Evolutionary conservation across 2,113 vertebrate genomes (phyloP).

Genomic region (Oxyruncus cristatus): DNA sequence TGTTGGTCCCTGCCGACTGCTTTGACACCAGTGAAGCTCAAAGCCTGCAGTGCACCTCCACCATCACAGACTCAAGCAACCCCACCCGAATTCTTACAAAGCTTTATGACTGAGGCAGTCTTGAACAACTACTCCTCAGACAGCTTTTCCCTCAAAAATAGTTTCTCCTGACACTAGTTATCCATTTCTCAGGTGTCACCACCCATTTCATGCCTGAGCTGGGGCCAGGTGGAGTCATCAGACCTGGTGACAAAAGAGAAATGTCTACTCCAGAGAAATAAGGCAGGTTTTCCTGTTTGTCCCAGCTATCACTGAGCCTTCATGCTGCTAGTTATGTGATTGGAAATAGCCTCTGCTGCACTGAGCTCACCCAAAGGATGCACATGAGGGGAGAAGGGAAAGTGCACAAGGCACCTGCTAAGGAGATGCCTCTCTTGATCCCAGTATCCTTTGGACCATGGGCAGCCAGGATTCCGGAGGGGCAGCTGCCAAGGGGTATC

Average conservation of each 20-base stretch:
- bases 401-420: not conserved
- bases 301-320: not conserved
- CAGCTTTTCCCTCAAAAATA: not conserved
- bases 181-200: not conserved
- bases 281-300: not conserved
- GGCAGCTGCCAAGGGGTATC: rapidly evolving
- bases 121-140: not conserved
- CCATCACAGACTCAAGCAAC: not conserved
- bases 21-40: not conserved
- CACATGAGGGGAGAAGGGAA: not conserved
- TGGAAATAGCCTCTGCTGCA: not conserved
- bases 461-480: not conserved
- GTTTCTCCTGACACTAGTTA: not conserved
- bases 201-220: not conserved
- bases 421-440: not conserved
- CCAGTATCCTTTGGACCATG: not conserved
- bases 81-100: not conserved
- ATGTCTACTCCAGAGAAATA: not conserved
- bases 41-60: not conserved
- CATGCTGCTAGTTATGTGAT: not conserved
- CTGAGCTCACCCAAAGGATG: not conserved
- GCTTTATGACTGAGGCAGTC: not conserved
- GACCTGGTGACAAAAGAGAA: not conserved
- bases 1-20: not conserved
- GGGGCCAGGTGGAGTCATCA: not conserved